Evolutionary conservation across 1,140 invertebrate genomes (phyloP), one percentile per base, ranked within the genome.

Genomic region (Camponotus vicinus): DNA sequence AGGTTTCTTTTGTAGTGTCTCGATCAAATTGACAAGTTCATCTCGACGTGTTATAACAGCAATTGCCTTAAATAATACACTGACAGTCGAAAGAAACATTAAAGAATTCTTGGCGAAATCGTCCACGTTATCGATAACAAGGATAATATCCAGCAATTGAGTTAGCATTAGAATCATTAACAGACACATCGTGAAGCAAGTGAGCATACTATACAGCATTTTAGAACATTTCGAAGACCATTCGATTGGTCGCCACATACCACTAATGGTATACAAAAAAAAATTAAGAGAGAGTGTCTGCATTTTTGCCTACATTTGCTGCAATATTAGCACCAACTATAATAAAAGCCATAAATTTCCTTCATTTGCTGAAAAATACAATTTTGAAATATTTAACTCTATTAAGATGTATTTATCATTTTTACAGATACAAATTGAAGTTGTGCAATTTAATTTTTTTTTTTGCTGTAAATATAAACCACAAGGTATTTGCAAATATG

Each of bases 181-280:
- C 6, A 57, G 1, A 42, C 13, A 45, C 21, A 59, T 11, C 21
- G 15, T 49, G 9, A 27, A 49, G 42, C 32, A 40, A 3, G 55
- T 85, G 34, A 32, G 78, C 21, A 49, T 3, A 1, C 3, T 61
- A 40, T 85, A 85, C 32, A 77, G 2, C 11, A 18, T 42, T 32
- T 70, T 52, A 0, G 45, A 71, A 15, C 8, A 64, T 34, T 40
- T 73, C 34, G 82, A 66, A 18, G 79, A 42, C 70, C 79, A 84
- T n/a, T 67, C 32, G 8, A 27, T 37, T 5, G 86, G 78, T 42
- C 52, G 70, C 86, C 86, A 87, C 13, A 76, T 8, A 15, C 86
- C 86, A 77, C 27, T n/a, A 1, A 61, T 66, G 13, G 67, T 83
- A 9, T 32, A 84, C 11, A 76, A 4, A 9, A 42, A 75, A 18